phyloP scores from a whole-genome alignment of 2,888 invertebrate genomes.

The Patella depressa region DNA sequence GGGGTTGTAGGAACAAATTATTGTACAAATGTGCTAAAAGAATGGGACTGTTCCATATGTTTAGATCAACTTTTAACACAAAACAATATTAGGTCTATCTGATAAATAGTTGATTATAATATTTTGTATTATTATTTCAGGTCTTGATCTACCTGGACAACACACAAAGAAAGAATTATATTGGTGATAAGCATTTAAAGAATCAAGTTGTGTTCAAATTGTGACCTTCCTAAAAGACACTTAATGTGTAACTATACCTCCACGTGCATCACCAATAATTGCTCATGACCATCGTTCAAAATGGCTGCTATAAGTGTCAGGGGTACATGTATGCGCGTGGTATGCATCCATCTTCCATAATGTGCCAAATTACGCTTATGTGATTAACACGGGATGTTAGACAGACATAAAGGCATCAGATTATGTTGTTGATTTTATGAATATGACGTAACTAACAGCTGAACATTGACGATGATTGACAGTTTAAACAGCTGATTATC shows the following conservation, averaged over 20 bases:
- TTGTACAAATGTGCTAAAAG: too few species aligned
- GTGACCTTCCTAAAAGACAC: not conserved
- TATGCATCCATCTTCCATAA: slow-evolving; percentile 8
- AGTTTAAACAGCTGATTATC: slow-evolving; percentile 5
- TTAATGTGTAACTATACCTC: not conserved
- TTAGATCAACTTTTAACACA: too few species aligned
- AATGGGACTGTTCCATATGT: too few species aligned
- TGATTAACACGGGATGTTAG: too few species aligned
- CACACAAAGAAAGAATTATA: slow-evolving; percentile 48
- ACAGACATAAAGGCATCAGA: not conserved
- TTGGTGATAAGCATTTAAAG: slow-evolving; percentile 34
- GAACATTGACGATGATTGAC: not conserved
- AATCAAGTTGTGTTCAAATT: not conserved
- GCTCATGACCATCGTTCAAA: not conserved
- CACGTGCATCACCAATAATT: not conserved
- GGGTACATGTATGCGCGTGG: not conserved
- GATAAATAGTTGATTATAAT: too few species aligned
- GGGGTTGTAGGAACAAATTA: too few species aligned
- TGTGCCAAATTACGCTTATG: not conserved
- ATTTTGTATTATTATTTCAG: slow-evolving; percentile 25
- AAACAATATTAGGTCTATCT: too few species aligned
- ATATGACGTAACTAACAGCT: not conserved
- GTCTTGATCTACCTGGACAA: slow-evolving; percentile 42
- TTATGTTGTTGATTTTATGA: not conserved
- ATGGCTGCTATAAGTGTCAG: slow-evolving; percentile 3